A percentile compares a stretch with the other conserved stretches of the same genome.
These are phyloP conservation scores for Rhynchotus rufescens DNA, from an alignment of 2,797 vertebrate genomes.

Conservation along the genomic window DNA sequence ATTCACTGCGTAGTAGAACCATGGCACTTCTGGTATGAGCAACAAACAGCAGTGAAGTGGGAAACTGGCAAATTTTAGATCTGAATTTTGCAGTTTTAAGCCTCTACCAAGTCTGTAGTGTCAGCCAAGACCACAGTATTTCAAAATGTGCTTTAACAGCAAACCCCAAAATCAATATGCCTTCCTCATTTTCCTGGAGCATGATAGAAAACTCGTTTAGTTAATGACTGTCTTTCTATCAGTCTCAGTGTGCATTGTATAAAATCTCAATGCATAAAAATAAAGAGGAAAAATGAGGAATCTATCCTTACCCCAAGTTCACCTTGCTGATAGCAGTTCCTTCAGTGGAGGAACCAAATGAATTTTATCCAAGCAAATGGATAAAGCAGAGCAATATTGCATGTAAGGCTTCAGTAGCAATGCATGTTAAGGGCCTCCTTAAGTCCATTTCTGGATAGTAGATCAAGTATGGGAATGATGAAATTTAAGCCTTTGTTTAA, in stretches of 20 bases:
- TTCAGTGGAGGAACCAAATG: neutral
- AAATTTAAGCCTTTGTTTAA: neutral
- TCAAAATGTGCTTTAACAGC: constrained; percentile 26
- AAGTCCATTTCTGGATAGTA: neutral
- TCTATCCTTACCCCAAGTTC: neutral
- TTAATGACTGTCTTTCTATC: neutral
- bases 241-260: neutral
- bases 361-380: neutral
- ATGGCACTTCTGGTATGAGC: neutral
- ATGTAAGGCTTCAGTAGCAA: neutral
- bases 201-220: neutral
- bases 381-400: neutral
- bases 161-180: constrained; percentile 24
- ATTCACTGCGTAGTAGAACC: neutral
- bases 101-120: neutral
- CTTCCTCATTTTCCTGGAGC: constrained; percentile 36
- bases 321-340: neutral
- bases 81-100: constrained; percentile 41
- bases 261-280: neutral
- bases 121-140: constrained; percentile 46
- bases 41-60: neutral
- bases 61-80: constrained; percentile 15
- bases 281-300: neutral
- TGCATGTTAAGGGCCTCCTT: neutral
- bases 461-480: neutral